Conservation (phyloP, 2,113 vertebrate species). For the Nothobranchius furzeri region DNA sequence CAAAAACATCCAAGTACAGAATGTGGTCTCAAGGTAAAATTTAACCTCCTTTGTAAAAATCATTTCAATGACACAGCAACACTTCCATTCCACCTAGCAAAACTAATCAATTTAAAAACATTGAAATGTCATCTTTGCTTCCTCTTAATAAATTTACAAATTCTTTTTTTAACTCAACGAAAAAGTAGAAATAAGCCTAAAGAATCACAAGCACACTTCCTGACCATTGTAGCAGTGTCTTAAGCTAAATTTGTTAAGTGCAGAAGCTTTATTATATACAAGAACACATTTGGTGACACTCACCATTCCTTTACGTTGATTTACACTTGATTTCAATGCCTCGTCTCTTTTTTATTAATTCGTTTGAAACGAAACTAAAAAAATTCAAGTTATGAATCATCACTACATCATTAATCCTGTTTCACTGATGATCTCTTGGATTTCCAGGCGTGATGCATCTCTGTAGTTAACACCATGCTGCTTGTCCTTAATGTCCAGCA, state of each 20-base stretch:
- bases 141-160: too few species aligned
- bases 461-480: too few species aligned
- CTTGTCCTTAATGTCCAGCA: too few species aligned
- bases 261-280: constrained; percentile 51
- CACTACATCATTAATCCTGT: neutral
- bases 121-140: neutral
- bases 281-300: constrained; percentile 21
- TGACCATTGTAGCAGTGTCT: constrained; percentile 15
- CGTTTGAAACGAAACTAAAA: neutral
- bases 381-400: too few species aligned
- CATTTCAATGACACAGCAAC: too few species aligned
- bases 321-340: neutral
- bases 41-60: too few species aligned
- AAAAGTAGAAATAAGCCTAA: constrained; percentile 3
- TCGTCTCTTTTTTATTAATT: neutral
- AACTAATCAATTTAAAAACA: neutral
- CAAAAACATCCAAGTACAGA: too few species aligned
- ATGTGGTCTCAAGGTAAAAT: too few species aligned
- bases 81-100: neutral
- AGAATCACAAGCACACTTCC: constrained; percentile 8
- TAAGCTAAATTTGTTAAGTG: constrained; percentile 25
- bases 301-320: too few species aligned
- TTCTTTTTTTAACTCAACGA: neutral
- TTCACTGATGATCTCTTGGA: neutral
- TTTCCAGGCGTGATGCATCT: too few species aligned